These are phyloP conservation scores for Mycetomoellerius zeteki DNA, from an alignment of 1,140 invertebrate species.

Conservation along the genomic window DNA sequence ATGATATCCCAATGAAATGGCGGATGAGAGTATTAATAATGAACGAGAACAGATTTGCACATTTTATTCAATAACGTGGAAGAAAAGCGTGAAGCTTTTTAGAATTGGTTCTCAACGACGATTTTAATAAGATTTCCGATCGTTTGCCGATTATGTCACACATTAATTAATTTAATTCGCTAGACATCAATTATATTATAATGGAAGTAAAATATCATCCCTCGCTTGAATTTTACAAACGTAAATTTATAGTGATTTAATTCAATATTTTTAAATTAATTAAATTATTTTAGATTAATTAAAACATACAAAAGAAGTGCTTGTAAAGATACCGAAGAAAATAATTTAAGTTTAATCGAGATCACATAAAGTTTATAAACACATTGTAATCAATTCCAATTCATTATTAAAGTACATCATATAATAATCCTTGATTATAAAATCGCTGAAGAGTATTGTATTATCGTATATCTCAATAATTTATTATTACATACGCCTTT, in stretches of 20 bases:
- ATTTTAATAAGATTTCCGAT: constrained; percentile 25
- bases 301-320: not conserved
- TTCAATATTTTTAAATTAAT: not conserved
- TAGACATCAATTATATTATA: constrained; percentile 2
- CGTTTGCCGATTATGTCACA: not conserved
- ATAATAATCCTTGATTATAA: constrained; percentile 6
- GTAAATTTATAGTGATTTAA: not conserved
- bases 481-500: constrained; percentile 1
- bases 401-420: not conserved
- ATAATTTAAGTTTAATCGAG: not conserved
- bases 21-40: constrained; percentile 29
- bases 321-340: not conserved
- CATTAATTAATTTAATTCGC: not conserved
- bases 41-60: not conserved
- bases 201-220: not conserved
- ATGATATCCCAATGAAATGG: constrained; percentile 7
- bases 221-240: not conserved
- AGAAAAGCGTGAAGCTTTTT: not conserved
- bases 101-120: not conserved
- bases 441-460: not conserved
- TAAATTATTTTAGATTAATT: not conserved
- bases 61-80: constrained; percentile 33
- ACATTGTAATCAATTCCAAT: not conserved
- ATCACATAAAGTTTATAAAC: not conserved
- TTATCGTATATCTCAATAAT: not conserved